A percentile compares a stretch with the other conserved stretches of the same genome.
Conservation (phyloP, 2,797 vertebrate species). For the Graptemys geographica region DNA sequence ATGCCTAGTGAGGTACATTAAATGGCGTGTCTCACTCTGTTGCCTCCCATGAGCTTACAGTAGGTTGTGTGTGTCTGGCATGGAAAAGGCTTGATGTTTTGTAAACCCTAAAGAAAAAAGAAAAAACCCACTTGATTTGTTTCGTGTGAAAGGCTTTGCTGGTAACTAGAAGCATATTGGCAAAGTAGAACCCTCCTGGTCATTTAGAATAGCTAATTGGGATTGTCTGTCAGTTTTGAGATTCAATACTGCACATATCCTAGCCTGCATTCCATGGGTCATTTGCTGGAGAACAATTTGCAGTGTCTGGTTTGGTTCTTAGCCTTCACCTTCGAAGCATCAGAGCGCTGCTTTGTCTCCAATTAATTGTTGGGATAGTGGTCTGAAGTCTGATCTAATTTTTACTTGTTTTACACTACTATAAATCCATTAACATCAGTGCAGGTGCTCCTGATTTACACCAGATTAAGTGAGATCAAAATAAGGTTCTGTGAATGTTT, state of each 20-base stretch:
- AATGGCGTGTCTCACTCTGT: conserved; percentile 54
- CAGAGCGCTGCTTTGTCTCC: neutral
- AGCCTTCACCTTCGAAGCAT: conserved; percentile 25
- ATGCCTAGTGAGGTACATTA: conserved; percentile 66
- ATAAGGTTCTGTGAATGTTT: conserved; percentile 17
- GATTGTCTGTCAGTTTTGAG: conserved; percentile 23
- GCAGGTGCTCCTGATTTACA: conserved; percentile 12
- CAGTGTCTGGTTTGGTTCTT: conserved; percentile 29
- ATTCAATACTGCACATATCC: rapidly evolving
- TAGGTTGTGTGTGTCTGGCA: neutral
- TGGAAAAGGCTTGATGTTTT: conserved; percentile 26
- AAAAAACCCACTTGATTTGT: neutral
- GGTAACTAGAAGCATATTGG: neutral
- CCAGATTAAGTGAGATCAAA: conserved; percentile 16
- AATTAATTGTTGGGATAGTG: neutral
- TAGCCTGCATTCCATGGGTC: conserved; percentile 34
- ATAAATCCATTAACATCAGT: neutral
- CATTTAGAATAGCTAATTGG: conserved; percentile 37
- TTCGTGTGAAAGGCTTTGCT: conserved; percentile 26
- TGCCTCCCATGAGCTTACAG: conserved; percentile 28
- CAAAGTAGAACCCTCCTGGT: neutral
- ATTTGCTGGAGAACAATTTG: conserved; percentile 15
- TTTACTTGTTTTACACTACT: neutral
- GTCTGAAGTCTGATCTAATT: neutral
- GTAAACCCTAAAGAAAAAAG: conserved; percentile 54